Evolutionary conservation across 2,797 vertebrate species (phyloP).

Genomic region (Anguilla obscura): DNA sequence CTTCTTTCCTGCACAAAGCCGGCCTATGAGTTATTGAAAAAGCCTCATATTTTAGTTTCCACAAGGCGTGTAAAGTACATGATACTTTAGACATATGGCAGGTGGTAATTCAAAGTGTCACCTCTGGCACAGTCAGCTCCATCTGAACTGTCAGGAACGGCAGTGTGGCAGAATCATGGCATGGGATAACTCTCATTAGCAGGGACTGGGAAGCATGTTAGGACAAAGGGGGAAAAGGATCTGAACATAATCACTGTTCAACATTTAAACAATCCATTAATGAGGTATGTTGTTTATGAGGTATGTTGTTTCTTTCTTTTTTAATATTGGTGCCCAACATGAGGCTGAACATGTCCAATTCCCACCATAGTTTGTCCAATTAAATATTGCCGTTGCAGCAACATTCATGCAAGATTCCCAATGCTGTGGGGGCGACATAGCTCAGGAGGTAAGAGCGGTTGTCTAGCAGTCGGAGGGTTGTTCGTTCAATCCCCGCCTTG

Average conservation of each 20-base stretch:
- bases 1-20: background rate
- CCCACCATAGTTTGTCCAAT: no score
- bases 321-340: background rate
- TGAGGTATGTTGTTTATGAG: background rate
- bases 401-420: no score
- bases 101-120: background rate
- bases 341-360: background rate
- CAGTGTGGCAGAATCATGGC: background rate
- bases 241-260: background rate
- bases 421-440: no score
- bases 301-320: no score
- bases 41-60: constrained; percentile 9
- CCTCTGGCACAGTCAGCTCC: background rate
- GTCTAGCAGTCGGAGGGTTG: no score
- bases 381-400: no score
- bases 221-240: background rate
- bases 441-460: no score
- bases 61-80: background rate
- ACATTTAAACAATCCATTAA: background rate
- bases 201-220: background rate
- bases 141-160: background rate
- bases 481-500: no score
- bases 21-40: background rate
- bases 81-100: constrained; percentile 6
- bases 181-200: background rate